A percentile compares a stretch with the other conserved stretches of the same genome.
Evolutionary conservation across 2,888 invertebrate genomes (phyloP).

Genomic region (Aporophyla nigra): DNA sequence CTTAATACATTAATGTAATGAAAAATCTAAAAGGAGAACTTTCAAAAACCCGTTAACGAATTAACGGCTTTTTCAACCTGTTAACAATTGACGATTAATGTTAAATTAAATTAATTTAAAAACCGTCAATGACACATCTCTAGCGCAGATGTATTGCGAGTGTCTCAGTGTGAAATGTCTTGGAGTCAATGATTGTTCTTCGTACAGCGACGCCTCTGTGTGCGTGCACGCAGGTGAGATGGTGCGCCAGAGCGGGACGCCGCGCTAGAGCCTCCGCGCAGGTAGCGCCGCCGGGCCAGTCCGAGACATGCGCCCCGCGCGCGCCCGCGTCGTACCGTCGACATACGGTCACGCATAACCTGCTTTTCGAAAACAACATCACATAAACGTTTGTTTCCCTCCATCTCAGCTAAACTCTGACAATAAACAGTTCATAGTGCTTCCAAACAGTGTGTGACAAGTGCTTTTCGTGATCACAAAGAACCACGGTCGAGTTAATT

Average conservation of each 20-base stretch:
- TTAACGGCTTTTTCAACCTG: no score
- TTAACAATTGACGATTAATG: no score
- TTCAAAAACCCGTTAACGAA: no score
- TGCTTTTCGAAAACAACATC: conserved; percentile 78
- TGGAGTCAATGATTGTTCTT: conserved; percentile 67
- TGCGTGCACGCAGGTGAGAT: conserved; percentile 79
- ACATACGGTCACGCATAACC: conserved; percentile 72
- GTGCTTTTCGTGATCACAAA: conserved; percentile 66
- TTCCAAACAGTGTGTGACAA: conserved; percentile 63
- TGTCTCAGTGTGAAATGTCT: conserved; percentile 37
- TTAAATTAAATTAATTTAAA: no score
- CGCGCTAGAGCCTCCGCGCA: conserved; percentile 78
- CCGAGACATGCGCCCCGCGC: conserved; percentile 82
- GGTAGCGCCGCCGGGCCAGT: conserved; percentile 81
- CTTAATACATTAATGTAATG: no score
- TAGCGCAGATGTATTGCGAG: conserved; percentile 25
- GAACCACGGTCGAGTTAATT: conserved; percentile 77
- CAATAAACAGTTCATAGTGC: conserved; percentile 42
- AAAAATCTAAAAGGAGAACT: no score
- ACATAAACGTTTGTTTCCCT: conserved; percentile 66
- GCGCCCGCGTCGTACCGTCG: conserved; percentile 80
- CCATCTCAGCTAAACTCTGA: conserved; percentile 39
- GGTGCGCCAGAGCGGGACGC: conserved; percentile 81
- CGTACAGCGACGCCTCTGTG: conserved; percentile 48
- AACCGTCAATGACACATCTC: no score